Base-by-base conservation (phyloP, 2,888 invertebrate species). In the Synanthedon tipuliformis region DNA sequence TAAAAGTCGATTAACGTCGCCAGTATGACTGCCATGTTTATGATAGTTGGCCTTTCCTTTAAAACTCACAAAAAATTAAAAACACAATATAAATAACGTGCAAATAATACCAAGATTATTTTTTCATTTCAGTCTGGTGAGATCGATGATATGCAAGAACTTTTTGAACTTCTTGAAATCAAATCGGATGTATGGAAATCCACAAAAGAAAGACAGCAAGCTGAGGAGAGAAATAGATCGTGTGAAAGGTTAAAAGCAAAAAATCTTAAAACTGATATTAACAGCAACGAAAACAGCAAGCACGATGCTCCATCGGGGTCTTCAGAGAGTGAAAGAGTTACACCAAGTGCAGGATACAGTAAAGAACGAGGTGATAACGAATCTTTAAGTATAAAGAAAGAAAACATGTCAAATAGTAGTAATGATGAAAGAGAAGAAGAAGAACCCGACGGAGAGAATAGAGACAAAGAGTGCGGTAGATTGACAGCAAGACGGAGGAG, bases 141-240 rank as follows among this genome's bases (percentile, higher is more conserved):
- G 86, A 91, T 95, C 64, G 92, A 93, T 71, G 94, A 93, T 69
- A 90, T 95, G 86, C 92, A 94, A 82, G 95, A 95, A 78, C 82
- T 95, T 54, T 92, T 95, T 75, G 92, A 94, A 75, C 84, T 95
- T 64, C 81, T 95, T 66, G 94, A 95, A 88, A 95, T 95, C 62
- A 94, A 94, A 80, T 93, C 95, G 59, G 94, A 94, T 67, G 91
- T 92, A 68, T 92, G 92, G 92, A 88, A 87, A 80, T 88, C 88
- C 59, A 88, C 88, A 67, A 88, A 88, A 56, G 88, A 88, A 73
- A 75, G 88, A 60, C 85, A 83, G 60, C 81, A 84, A 65, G 87
- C 86, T 57, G 87, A 88, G 62, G 86, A 88, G 73, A 66, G 86
- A 53, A 85, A 82, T 61, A 73, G 87, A 71, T 86, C 88, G 10